Base-by-base conservation (phyloP, 2,113 vertebrate species). In the Aphelocoma coerulescens region DNA sequence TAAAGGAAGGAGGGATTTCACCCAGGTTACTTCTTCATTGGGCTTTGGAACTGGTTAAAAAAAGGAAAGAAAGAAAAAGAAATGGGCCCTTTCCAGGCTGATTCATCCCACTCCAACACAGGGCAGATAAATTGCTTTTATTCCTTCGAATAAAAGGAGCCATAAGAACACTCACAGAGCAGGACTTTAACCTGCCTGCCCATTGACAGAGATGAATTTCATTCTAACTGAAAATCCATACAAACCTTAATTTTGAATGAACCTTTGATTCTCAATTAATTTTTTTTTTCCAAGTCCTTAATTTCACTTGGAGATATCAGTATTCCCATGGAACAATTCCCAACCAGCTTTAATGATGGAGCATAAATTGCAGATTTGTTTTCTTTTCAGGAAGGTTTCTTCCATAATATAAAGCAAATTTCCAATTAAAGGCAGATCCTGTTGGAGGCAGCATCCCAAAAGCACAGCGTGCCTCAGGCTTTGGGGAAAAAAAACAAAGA, bases 101-200 rank as follows among this genome's bases (percentile, higher is more conserved):
- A 91, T 67, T 88, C 85, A 89, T 88, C 88, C 81, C 69, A 22
- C 66, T 84, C 33, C 26, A 61, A 39, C 24, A 27, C 41, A 75
- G 85, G 78, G 51, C 86, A 81, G 91, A 95, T 63, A 95, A 93
- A 93, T 78, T 54, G 46, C 74, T 88, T 94, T 93, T 90, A 74
- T 90, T 54, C 48, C 78, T n/a, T 20, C 5, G 17, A 9, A 21
- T 78, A 67, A 88, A 95, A 85, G 66, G 26, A 85, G n/a, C 68
- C 69, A 15, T 44, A 91, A 74, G 46, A 87, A n/a, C 48, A 62
- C 59, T 44, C 73, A 27, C 46, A 78, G 81, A 78, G 39, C 3
- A 81, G 26, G n/a, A 18, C 43, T 51, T 75, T 20, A 35, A 78
- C 21, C 43, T 78, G 52, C 61, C 94, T 78, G 37, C 48, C 69